Evolutionary conservation across 1,140 invertebrate species (phyloP).

Genomic region (Parasteatoda tepidariorum): DNA sequence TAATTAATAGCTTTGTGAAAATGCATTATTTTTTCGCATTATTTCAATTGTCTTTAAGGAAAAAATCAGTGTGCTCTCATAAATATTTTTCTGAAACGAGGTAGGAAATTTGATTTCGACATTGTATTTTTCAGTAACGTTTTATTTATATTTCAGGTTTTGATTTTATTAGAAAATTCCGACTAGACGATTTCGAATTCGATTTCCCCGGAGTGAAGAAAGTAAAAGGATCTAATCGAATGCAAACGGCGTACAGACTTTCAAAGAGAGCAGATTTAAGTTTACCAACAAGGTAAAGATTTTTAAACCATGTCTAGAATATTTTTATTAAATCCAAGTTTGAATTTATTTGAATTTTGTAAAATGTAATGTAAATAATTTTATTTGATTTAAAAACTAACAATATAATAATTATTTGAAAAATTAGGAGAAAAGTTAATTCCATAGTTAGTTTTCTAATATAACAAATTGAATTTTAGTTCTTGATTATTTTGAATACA

Average conservation of each 20-base stretch:
- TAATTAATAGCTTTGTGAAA: too few relatives aligned
- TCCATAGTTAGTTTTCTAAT: too few relatives aligned
- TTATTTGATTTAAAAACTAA: background rate
- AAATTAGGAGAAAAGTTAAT: too few relatives aligned
- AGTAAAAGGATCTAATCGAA: conserved; percentile 78
- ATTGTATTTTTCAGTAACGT: background rate
- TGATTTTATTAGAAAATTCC: conserved; percentile 82
- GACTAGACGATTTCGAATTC: conserved; percentile 75
- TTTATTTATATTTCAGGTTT: conserved; percentile 68
- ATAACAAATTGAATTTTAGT: too few relatives aligned
- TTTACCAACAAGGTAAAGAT: conserved; percentile 75
- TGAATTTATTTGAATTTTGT: background rate
- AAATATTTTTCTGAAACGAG: too few relatives aligned
- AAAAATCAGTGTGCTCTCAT: too few relatives aligned
- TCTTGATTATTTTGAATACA: too few relatives aligned
- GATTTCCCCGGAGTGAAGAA: conserved; percentile 75
- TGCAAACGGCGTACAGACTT: conserved; percentile 83
- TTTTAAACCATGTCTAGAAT: background rate
- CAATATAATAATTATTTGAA: background rate
- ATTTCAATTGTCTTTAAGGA: too few relatives aligned
- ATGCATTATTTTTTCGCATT: too few relatives aligned
- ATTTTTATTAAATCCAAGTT: background rate
- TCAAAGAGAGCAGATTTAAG: conserved; percentile 78
- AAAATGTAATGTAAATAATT: background rate
- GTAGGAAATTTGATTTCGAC: too few relatives aligned